These are phyloP conservation scores for Epizoanthus scotinus DNA, from an alignment of 92 coral and sea anemone genomes.

Conservation along the genomic window DNA sequence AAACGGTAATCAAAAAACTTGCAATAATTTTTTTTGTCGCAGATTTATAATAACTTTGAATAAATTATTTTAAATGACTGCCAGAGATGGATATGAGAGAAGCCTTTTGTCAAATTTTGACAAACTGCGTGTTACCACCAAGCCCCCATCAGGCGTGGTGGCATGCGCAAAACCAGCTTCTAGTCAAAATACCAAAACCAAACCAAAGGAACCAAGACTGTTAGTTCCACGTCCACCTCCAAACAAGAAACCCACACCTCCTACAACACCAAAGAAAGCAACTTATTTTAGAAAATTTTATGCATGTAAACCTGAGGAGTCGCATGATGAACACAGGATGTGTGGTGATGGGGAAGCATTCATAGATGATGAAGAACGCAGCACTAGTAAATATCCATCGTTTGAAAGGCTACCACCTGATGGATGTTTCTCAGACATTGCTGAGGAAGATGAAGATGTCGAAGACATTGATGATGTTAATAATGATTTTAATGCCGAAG, in stretches of 20 bases:
- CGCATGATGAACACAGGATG: conserved; percentile 61
- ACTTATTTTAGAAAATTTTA: conserved; percentile 65
- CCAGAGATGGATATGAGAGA: conserved; percentile 16
- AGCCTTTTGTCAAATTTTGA: conserved; percentile 18
- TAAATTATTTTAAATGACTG: conserved; percentile 3
- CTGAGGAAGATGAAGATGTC: conserved; percentile 86
- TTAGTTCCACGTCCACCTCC: conserved; percentile 31
- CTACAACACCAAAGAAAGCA: conserved; percentile 52
- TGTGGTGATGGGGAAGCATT: conserved; percentile 94
- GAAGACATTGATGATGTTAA: conserved; percentile 51
- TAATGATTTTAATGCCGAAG: conserved; percentile 54
- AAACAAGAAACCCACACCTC: conserved; percentile 68
- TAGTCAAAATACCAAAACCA: not conserved
- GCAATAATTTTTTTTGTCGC: not conserved
- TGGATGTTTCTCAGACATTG: conserved; percentile 96
- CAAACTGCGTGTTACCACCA: conserved; percentile 5
- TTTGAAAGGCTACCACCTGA: conserved; percentile 93
- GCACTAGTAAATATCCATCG: conserved; percentile 44
- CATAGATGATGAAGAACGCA: conserved; percentile 66
- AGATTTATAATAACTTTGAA: not conserved
- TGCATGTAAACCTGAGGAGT: conserved; percentile 53
- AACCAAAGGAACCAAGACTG: conserved; percentile 7
- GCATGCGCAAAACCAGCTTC: conserved; percentile 1
- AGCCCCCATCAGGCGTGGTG: conserved; percentile 25
- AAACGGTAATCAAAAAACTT: not conserved